These are phyloP conservation scores for Pocillopora verrucosa DNA, from an alignment of 64 coral and sea anemone genomes.

Conservation along the genomic window DNA sequence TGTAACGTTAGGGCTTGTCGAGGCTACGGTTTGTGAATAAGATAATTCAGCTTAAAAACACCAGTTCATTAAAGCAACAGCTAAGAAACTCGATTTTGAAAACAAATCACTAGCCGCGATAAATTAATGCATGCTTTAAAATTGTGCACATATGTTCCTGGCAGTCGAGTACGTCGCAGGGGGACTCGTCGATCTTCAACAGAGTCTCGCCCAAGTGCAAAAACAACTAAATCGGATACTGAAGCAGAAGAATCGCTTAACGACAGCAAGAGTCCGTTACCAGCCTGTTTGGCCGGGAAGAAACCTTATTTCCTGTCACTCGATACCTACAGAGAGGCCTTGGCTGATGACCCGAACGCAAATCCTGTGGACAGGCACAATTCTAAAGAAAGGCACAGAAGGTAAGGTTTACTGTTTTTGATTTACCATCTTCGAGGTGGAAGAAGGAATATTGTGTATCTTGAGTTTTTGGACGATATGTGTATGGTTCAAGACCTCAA, in stretches of 20 bases:
- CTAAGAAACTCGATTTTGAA: no score
- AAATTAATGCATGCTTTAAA: background rate
- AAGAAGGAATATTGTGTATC: no score
- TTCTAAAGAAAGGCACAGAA: slow-evolving; percentile 92
- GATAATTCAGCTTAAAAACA: no score
- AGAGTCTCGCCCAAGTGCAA: background rate
- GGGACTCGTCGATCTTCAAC: background rate
- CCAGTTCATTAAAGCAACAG: no score
- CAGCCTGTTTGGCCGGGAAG: slow-evolving; percentile 9
- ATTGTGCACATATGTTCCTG: background rate
- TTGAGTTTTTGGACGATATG: background rate
- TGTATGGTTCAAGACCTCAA: no score
- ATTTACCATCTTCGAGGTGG: no score
- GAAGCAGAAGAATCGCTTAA: slow-evolving; percentile 1
- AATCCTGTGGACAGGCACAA: slow-evolving; percentile 84
- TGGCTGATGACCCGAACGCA: slow-evolving; percentile 67
- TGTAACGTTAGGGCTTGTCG: no score
- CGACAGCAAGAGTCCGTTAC: slow-evolving; percentile 38
- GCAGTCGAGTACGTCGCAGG: background rate
- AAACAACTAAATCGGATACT: slow-evolving; percentile 2
- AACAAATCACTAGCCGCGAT: no score
- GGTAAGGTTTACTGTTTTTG: slow-evolving; percentile 23
- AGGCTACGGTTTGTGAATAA: no score
- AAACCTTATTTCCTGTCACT: slow-evolving; percentile 55
- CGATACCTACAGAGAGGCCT: slow-evolving; percentile 48